Evolutionary conservation across 2,888 invertebrate genomes (phyloP), one percentile per base, ranked within the genome.

Genomic region (Melinopterus prodromus): DNA sequence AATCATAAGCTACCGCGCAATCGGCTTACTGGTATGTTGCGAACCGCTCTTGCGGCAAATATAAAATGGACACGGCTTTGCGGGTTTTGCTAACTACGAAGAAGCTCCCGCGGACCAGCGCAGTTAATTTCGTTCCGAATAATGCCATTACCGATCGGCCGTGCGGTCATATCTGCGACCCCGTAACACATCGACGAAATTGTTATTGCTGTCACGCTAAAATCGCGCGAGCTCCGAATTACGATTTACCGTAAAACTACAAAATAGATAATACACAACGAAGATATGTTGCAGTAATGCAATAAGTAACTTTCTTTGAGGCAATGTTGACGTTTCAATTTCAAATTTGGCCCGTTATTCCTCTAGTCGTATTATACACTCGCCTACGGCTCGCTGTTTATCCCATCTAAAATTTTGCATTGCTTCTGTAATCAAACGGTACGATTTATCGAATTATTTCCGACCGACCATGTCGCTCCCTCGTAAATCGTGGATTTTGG

Each of bases 31-130:
- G 53, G 53, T 53, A 12, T 53, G 53, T 53, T 26, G 26, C 26
- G 26, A 3, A 3, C 26, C 26, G 26, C 26, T 53, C 53, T 53
- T 12, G 53, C 12, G 53, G 53, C 12, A 53, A 53, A 53, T 53
- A 53, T 53, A 53, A 53, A 53, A 53, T 53, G 53, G 53, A 53
- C 53, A 53, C 53, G 53, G 53, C 53, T 53, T 53, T 53, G 53
- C 53, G 53, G 53, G 53, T 53, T 53, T 53, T 53, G 53, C 53
- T 53, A 53, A 53, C 53, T 53, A 6, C 53, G 53, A 53, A 53
- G 53, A 53, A 53, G 53, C 53, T 4, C 2, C 53, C 12, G 2
- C 9, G 38, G 6, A 38, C 38, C 38, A 9, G 6, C 38, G 9
- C 9, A 53, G 53, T 53, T 53, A 53, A 53, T 53, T 53, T 53